Percentiles rank a stretch among this genome's conserved stretches.
Conservation (phyloP, 2,113 vertebrate genomes). For the Sphyrna mokarran region DNA sequence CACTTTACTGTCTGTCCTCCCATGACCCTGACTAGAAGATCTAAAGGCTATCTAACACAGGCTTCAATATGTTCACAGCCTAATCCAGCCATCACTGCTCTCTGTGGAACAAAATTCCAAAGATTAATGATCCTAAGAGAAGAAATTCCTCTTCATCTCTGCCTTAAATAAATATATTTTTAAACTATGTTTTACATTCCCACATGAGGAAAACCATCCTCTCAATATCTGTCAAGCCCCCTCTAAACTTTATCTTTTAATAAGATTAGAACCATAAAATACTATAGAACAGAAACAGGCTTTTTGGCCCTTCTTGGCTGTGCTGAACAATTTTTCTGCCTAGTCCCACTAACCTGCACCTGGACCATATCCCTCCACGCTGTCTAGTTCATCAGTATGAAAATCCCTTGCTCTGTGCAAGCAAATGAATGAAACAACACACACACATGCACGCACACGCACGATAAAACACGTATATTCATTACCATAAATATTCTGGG, state of each 20-base stretch:
- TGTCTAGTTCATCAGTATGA: background rate
- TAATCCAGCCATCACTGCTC: background rate
- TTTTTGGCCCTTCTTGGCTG: no score
- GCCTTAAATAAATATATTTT: background rate
- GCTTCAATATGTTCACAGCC: no score
- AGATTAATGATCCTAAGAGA: no score
- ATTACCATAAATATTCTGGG: conserved; percentile 83
- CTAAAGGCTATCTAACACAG: background rate
- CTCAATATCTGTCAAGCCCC: background rate
- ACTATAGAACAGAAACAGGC: no score
- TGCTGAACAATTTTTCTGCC: no score
- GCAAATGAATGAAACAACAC: background rate
- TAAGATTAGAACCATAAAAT: background rate
- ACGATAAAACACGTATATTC: background rate
- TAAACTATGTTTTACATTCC: background rate
- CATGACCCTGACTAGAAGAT: background rate
- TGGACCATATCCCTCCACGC: no score
- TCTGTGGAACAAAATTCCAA: background rate
- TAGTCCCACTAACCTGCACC: no score
- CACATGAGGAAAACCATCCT: background rate
- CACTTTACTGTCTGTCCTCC: background rate
- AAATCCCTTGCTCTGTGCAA: background rate
- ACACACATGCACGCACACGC: background rate
- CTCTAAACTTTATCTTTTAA: background rate
- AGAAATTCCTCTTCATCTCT: background rate